Evolutionary conservation across 2,113 vertebrate species (phyloP), one percentile per base, ranked within the genome.

Genomic region (Tychaedon coryphoeus): DNA sequence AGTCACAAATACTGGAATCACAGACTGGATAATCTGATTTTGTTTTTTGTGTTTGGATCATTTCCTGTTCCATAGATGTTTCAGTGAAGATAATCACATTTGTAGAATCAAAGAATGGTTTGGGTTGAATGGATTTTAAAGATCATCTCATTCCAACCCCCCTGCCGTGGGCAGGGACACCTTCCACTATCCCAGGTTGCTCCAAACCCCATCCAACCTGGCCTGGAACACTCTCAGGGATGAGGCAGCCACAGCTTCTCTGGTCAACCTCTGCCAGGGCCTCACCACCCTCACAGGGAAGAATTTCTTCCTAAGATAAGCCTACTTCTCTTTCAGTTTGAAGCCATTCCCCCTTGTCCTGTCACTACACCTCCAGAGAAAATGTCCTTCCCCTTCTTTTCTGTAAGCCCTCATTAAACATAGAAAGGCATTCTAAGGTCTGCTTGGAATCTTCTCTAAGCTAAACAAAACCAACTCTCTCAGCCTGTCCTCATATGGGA

Each of bases 101-200:
- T 25, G 26, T 4, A 81, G 50, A 70, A 12, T 45, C 33, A 23
- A 5, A 10, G 8, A 60, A 42, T 12, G 6, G 4, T 26, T 79
- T 51, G 6, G 5, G 4, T 38, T 34, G 25, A 40, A 91, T 20
- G 8, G 24, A 48, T 56, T n/a, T 65, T 34, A 40, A 87, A 75
- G 3, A 9, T 19, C 38, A 48, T 5, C 3, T 6, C 4, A 2
- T 31, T 38, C n/a, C 8, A 57, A 7, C 0, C 0, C 14, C 11
- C 6, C 19, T 76, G 23, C 12, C 48, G n/a, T 2, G 4, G 10
- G 3, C n/a, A 31, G 14, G 25, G 33, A n/a, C 22, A 57, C 0
- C n/a, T 72, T 47, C 17, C 17, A 60, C 17, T 17, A 7, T 8
- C 2, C 5, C 19, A 69, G 8, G 11, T 2, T 50, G 12, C 14